These are phyloP conservation scores for Marronus borbonicus DNA, from an alignment of 2,888 invertebrate species.

Conservation along the genomic window DNA sequence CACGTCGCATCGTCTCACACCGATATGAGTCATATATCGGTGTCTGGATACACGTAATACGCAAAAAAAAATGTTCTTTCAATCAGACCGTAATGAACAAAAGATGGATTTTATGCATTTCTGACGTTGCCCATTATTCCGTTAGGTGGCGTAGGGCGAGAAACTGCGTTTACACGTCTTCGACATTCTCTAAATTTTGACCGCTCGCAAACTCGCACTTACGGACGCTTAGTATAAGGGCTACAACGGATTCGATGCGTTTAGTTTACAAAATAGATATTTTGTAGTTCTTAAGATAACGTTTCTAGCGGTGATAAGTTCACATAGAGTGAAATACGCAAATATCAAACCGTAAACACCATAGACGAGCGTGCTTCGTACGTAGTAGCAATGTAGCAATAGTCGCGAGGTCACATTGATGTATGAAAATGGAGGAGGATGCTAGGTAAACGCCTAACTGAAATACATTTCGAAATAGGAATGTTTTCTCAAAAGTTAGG, in stretches of 20 bases:
- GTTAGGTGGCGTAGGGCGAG: slow-evolving; percentile 38
- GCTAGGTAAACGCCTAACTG: not conserved
- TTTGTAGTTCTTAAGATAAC: slow-evolving; percentile 31
- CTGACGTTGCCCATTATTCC: slow-evolving; percentile 6
- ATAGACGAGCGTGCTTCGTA: not conserved
- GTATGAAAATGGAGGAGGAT: slow-evolving; percentile 29
- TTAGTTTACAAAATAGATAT: slow-evolving; percentile 6
- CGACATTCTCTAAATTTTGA: slow-evolving; percentile 30
- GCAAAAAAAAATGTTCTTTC: not conserved
- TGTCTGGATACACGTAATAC: not conserved
- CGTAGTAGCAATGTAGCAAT: not conserved
- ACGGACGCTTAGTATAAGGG: not conserved
- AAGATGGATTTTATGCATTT: slow-evolving; percentile 35
- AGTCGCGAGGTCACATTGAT: slow-evolving; percentile 31
- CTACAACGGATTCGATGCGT: not conserved
- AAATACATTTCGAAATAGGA: not conserved
- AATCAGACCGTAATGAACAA: not conserved
- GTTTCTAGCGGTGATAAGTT: slow-evolving; percentile 20
- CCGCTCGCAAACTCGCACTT: slow-evolving; percentile 15
- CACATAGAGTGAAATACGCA: not conserved
- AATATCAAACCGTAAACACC: slow-evolving; percentile 16
- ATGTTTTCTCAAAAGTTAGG: not conserved
- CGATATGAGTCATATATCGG: not conserved
- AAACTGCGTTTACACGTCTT: slow-evolving; percentile 22
- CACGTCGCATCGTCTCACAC: not conserved